Conservation (phyloP, 2,113 vertebrate species). For the Galemys pyrenaicus region DNA sequence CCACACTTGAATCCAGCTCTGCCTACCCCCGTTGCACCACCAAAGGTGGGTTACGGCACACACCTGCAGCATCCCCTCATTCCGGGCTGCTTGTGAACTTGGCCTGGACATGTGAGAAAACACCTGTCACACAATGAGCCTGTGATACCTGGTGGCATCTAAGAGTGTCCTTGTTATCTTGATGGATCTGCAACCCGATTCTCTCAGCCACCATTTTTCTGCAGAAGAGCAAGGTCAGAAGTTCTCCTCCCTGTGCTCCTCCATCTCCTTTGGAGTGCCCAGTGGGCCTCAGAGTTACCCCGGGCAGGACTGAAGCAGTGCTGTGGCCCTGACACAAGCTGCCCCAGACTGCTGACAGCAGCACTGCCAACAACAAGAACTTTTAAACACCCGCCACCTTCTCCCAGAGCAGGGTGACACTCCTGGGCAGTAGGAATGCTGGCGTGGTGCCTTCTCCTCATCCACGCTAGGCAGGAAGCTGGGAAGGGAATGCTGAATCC, state of each 20-base stretch:
- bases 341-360: background rate
- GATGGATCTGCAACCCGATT: background rate
- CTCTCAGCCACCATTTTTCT: background rate
- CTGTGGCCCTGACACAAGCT: background rate
- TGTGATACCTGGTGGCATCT: accelerated
- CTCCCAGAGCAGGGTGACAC: conserved; percentile 27
- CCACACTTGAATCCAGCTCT: background rate
- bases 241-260: background rate
- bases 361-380: background rate
- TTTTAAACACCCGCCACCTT: conserved; percentile 23
- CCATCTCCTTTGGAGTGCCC: background rate
- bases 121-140: accelerated
- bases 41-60: background rate
- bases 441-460: background rate
- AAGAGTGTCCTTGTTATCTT: accelerated
- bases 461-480: background rate
- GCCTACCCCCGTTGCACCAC: background rate
- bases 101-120: too few relatives aligned
- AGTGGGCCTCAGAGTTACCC: background rate
- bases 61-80: background rate
- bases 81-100: background rate
- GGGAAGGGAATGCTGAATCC: background rate
- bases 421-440: background rate
- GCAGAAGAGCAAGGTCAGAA: background rate
- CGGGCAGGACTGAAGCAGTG: background rate